Base-by-base conservation (phyloP, 2,113 vertebrate genomes). In the Notarius quadriscutis region DNA sequence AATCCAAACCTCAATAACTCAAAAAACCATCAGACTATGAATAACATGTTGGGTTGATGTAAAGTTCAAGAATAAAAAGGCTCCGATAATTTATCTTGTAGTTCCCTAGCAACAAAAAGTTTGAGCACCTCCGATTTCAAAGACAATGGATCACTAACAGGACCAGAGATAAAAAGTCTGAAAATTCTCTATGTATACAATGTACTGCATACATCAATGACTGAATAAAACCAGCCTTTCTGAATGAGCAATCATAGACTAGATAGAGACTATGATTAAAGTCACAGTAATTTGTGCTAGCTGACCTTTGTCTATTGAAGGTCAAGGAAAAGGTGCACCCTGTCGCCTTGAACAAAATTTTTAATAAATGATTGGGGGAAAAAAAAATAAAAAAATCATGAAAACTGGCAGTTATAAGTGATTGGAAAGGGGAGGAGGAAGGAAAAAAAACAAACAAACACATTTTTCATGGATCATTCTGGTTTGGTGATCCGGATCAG, bases 221-320 rank as follows among this genome's bases (percentile, higher is more conserved):
- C n/a, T 12, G 25, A 78, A n/a, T 14, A 34, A 20, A 55, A 25
- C 3, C 17, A 34, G 30, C 11, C 17, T 55, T 53, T 20, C 27
- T 57, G 50, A 71, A 84, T 57, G 22, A 67, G 60, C 53, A 83
- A 84, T 71, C 65, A 83, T 18, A 30, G 63, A 71, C 41, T 41
- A 41, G 41, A 41, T 41, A 41, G 41, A 41, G 41, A 41, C 41
- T 41, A 41, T 41, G 41, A 41, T 41, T 41, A 41, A 41, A 41
- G 41, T 41, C 41, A 41, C 41, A 41, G 41, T 41, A 41, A 41
- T 41, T 41, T 41, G 41, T 41, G 41, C 41, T 41, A 41, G 41
- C 41, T 4, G 41, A 41, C 41, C 41, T 41, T 41, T 41, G 41
- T 41, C 41, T 41, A 41, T 41, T 41, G 41, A 41, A 41, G 41